phyloP scores from a whole-genome alignment of 2,888 invertebrate species.

The Boloria selene region DNA sequence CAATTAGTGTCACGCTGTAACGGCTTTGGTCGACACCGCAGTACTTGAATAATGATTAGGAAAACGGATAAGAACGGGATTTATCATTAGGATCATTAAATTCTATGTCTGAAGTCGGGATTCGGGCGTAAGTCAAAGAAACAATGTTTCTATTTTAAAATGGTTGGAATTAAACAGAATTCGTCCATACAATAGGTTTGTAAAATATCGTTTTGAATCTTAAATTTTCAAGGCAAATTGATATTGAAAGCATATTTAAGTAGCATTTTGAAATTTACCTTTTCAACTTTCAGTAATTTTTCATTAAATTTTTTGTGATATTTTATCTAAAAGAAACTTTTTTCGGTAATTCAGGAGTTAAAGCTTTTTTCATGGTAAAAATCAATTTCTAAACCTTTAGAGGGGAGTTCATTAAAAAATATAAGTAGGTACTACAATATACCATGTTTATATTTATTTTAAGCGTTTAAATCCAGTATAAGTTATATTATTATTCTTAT shows the following conservation, averaged over 20 bases:
- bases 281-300: conserved; percentile 9
- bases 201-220: too few relatives aligned
- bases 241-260: too few relatives aligned
- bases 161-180: too few relatives aligned
- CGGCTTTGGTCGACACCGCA: conserved; percentile 18
- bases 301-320: conserved; percentile 5
- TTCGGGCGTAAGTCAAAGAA: not conserved
- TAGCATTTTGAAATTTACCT: conserved; percentile 10
- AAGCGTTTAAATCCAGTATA: too few relatives aligned
- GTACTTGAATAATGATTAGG: conserved; percentile 24
- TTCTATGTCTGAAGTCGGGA: not conserved
- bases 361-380: not conserved
- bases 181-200: too few relatives aligned
- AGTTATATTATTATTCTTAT: too few relatives aligned
- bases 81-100: conserved; percentile 19
- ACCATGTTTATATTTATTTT: too few relatives aligned
- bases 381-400: too few relatives aligned
- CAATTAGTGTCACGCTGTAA: conserved; percentile 27
- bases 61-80: conserved; percentile 16
- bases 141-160: not conserved
- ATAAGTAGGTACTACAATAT: too few relatives aligned
- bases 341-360: too few relatives aligned
- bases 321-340: not conserved
- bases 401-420: too few relatives aligned
- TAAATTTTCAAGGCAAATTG: too few relatives aligned